Evolutionary conservation across 2,113 vertebrate genomes (phyloP), one percentile per base, ranked within the genome.

Genomic region (Calypte anna): DNA sequence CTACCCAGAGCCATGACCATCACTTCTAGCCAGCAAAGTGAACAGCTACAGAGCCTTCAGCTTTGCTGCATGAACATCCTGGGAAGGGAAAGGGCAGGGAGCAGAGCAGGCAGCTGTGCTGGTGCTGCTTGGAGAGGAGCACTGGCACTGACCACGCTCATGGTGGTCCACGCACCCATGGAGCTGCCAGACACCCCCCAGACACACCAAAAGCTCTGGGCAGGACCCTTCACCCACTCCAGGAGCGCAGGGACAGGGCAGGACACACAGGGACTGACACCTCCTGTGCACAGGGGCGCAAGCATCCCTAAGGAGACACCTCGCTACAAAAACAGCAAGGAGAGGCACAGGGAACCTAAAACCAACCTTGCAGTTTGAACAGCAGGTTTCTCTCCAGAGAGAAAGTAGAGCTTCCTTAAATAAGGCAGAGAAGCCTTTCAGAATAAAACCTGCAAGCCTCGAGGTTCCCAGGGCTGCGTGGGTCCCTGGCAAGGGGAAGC

Each of bases 1-100:
- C 61, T 79, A 59, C 9, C 88, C 33, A 67, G 72, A 73, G 77
- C 44, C 74, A 86, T 23, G 84, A 78, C 20, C 51, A 87, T 30
- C 93, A 77, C 85, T 95, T 87, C 96, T 69, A 94, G 96, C 86
- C 88, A 95, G 93, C 11, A 8, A 86, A 93, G 86, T 68, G 88
- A 95, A 63, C 91, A 93, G 75, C 50, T 76, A 58, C 63, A 53
- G 21, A 22, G 62, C 86, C 75, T 58, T 68, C 88, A 94, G 79
- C 69, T 63, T 22, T 48, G 82, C 84, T 93, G 94, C 86, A 78
- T 72, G 74, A 88, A n/a, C 88, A 54, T 79, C 66, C 44, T 72
- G 88, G 91, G 94, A 78, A 48, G 6, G 30, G 20, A 92, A 85
- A 94, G 88, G 48, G 72, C 54, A 82, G 7, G 1, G 82, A 80